These are phyloP conservation scores for Coecobrya sp. DNA, from an alignment of 2,888 invertebrate species.

Conservation along the genomic window DNA sequence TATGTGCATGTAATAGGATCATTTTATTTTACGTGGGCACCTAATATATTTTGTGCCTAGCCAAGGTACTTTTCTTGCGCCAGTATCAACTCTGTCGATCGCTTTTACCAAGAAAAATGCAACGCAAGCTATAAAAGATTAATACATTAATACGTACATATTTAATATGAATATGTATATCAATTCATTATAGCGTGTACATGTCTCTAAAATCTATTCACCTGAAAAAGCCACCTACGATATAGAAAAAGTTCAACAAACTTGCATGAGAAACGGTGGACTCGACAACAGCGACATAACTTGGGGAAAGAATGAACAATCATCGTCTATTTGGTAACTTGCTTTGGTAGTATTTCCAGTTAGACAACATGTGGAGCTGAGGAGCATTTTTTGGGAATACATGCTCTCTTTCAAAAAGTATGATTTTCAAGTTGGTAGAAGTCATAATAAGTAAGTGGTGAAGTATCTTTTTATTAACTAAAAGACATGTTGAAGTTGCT, in stretches of 20 bases:
- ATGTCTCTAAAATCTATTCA: not conserved
- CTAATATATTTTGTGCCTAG: not conserved
- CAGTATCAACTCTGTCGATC: no score
- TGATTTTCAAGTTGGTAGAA: not conserved
- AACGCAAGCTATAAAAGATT: no score
- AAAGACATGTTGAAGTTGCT: not conserved
- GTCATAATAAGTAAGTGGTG: no score
- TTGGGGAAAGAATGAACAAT: not conserved
- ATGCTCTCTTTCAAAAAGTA: not conserved
- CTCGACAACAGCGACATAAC: conserved; percentile 24
- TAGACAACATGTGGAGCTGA: not conserved
- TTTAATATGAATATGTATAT: no score
- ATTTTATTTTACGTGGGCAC: not conserved
- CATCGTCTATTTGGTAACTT: not conserved
- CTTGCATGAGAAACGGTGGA: not conserved
- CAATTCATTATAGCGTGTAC: not conserved
- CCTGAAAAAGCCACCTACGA: not conserved
- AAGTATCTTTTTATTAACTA: not conserved
- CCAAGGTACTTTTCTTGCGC: no score
- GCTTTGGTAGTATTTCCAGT: not conserved
- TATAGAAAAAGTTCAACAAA: conserved; percentile 20
- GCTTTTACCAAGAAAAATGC: no score
- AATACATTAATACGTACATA: no score
- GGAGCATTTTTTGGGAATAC: not conserved
- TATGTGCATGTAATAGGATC: conserved; percentile 9